Conservation (phyloP, 2,888 invertebrate genomes). For the Cistogaster globosa region DNA sequence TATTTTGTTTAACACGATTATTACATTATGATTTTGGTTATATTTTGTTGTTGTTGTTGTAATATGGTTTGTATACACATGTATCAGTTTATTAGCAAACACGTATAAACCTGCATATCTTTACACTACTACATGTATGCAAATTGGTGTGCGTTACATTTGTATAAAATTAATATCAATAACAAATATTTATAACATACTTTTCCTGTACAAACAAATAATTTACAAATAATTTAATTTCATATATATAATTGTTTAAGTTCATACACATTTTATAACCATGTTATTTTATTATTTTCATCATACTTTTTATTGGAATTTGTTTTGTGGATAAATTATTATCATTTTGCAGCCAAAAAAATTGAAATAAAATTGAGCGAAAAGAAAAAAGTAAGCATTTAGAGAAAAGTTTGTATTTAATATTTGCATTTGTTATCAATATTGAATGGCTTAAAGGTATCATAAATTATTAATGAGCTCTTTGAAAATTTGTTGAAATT, state of each 20-base stretch:
- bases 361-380: too few species aligned
- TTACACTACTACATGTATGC: not conserved
- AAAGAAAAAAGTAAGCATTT: not conserved
- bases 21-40: conserved; percentile 70
- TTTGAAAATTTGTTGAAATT: conserved; percentile 53
- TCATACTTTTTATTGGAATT: not conserved
- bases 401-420: conserved; percentile 23
- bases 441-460: conserved; percentile 53
- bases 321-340: conserved; percentile 24
- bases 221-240: conserved; percentile 67
- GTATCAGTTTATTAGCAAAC: conserved; percentile 51
- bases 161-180: conserved; percentile 39
- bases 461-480: conserved; percentile 62
- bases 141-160: not conserved
- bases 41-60: conserved; percentile 24
- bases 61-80: conserved; percentile 46
- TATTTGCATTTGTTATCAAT: conserved; percentile 46
- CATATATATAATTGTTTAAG: conserved; percentile 39
- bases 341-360: conserved; percentile 25
- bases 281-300: conserved; percentile 24
- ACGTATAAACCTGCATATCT: not conserved
- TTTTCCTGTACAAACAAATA: conserved; percentile 53
- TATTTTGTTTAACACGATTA: conserved; percentile 70
- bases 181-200: conserved; percentile 51
- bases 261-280: conserved; percentile 30